A percentile compares a stretch with the other conserved stretches of the same genome.
Evolutionary conservation across 2,797 vertebrate species (phyloP).

Genomic region (Helarctos malayanus): DNA sequence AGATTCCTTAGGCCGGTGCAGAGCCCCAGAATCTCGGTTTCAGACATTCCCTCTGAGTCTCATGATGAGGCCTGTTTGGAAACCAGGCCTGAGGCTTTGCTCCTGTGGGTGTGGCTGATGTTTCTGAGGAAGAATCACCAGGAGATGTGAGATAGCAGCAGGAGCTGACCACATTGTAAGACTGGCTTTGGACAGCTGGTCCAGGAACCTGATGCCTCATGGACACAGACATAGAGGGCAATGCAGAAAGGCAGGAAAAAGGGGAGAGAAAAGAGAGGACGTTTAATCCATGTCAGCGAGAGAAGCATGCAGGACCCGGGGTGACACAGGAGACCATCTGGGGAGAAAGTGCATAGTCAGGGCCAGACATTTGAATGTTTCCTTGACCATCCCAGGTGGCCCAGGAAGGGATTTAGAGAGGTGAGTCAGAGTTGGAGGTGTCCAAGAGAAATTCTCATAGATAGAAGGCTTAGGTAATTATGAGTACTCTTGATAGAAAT

Average conservation of each 20-base stretch:
- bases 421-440: neutral
- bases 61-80: neutral
- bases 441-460: neutral
- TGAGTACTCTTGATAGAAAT: neutral
- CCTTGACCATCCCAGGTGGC: neutral
- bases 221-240: neutral
- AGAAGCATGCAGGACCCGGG: neutral
- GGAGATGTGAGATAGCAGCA: neutral
- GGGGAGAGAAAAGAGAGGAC: neutral
- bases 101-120: neutral
- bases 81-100: neutral
- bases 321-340: neutral
- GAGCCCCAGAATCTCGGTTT: neutral
- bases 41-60: neutral
- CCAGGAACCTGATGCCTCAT: neutral
- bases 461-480: neutral
- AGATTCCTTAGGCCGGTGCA: neutral
- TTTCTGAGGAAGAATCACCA: neutral
- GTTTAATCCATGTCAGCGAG: neutral
- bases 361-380: neutral
- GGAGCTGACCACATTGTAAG: fast-evolving
- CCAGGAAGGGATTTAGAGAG: neutral
- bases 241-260: neutral
- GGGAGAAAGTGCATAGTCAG: neutral
- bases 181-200: neutral